Evolutionary conservation across 37 sponge, comb jelly and placozoan species (phyloP), one percentile per base, ranked within the genome.

Genomic region (Lycopodina hypogea): DNA sequence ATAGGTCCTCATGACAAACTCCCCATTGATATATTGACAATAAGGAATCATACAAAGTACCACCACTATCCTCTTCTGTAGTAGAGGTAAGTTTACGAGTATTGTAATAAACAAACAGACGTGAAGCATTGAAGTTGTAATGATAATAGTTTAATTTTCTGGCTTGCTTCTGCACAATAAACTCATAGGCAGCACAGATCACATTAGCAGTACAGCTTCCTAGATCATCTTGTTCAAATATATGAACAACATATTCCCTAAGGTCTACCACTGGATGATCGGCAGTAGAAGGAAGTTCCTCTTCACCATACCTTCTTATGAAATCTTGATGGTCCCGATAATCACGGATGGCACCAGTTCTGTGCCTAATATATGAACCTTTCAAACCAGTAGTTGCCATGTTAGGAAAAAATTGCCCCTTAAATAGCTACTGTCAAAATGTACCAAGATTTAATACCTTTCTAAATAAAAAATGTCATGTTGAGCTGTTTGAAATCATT

Each of bases 151-250:
- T 36, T 38, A n/a, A n/a, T n/a, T n/a, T n/a, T n/a, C 21, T 14
- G 9, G 37, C 19, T 7, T 38, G n/a, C 38, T 7, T 69, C 42
- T 69, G 1, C n/a, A 69, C 1, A 6, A 37, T 42, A 18, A 69
- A 3, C 22, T 19, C 18, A 38, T 69, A 69, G 17, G 70, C 70
- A 34, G 42, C 42, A 41, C 70, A 69, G 2, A 69, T 42, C 17
- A 38, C 70, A 39, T 69, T 38, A 12, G 70, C 70, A 2, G 70
- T 69, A 42, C 70, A 69, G 42, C 70, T 69, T 12, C 37, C 22
- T 8, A 69, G 70, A 15, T 69, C 23, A 11, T 3, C 42, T 69
- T 69, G 70, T 3, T 69, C 37, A 38, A 39, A 69, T 1, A 69
- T n/a, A 38, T 23, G 21, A 39, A 1, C 6, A 1, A 69, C 14